These are phyloP conservation scores for Eristalis tenax DNA, from an alignment of 2,888 invertebrate genomes.

Conservation along the genomic window DNA sequence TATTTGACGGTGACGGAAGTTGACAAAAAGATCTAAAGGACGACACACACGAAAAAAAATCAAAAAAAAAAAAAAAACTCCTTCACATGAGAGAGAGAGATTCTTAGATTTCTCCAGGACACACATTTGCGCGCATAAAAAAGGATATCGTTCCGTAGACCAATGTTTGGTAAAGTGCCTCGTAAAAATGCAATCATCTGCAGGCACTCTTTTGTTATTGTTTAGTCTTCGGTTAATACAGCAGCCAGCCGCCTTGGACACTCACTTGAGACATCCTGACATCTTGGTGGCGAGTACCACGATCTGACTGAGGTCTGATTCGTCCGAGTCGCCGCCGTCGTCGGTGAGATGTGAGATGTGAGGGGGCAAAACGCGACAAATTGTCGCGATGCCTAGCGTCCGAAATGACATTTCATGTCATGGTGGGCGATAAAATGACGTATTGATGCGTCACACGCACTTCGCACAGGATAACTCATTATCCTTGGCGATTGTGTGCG, in stretches of 20 bases:
- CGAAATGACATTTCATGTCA: constrained; percentile 46
- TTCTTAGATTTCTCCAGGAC: constrained; percentile 25
- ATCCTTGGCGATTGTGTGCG: constrained; percentile 22
- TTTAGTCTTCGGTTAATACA: constrained; percentile 52
- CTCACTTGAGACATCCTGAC: constrained; percentile 52
- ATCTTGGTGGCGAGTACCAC: constrained; percentile 23
- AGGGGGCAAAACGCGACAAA: constrained; percentile 51
- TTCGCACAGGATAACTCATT: constrained; percentile 52
- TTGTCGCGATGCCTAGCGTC: constrained; percentile 48
- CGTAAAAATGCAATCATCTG: constrained; percentile 75
- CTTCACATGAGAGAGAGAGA: constrained; percentile 46
- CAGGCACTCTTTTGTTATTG: constrained; percentile 72
- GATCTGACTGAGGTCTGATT: background rate
- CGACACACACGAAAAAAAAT: background rate
- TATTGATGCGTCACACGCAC: constrained; percentile 52
- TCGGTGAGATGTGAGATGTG: background rate
- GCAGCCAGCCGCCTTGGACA: constrained; percentile 36
- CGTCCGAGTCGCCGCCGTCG: background rate
- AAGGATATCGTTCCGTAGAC: constrained; percentile 56
- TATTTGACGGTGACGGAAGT: constrained; percentile 69
- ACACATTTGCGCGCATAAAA: constrained; percentile 65
- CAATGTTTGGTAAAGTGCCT: constrained; percentile 66
- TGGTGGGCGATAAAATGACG: constrained; percentile 47
- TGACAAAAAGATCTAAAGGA: constrained; percentile 48
- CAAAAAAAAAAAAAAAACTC: constrained; percentile 31